phyloP scores from a whole-genome alignment of 2,888 invertebrate genomes.

The Adelphocoris suturalis region DNA sequence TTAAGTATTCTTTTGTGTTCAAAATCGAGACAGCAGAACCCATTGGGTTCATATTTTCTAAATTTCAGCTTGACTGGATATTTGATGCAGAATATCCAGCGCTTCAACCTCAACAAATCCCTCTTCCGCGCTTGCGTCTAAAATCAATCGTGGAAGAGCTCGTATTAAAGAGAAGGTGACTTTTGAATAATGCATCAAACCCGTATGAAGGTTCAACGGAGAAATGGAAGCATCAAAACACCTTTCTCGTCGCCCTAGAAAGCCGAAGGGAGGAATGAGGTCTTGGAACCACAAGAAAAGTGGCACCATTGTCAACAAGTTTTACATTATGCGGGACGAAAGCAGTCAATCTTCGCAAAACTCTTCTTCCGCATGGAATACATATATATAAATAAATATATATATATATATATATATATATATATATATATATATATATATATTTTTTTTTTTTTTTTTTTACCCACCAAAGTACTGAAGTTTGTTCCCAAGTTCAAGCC shows the following conservation, averaged over 20 bases:
- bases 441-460: too few relatives aligned
- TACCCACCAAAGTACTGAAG: too few relatives aligned
- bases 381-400: too few relatives aligned
- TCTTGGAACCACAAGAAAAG: not conserved
- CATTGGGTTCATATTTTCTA: too few relatives aligned
- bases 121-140: not conserved
- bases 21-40: too few relatives aligned
- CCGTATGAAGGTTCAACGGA: not conserved
- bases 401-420: too few relatives aligned
- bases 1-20: too few relatives aligned
- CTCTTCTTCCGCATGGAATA: conserved; percentile 3
- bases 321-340: conserved; percentile 52
- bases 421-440: too few relatives aligned
- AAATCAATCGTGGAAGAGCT: not conserved
- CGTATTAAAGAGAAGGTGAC: not conserved
- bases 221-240: conserved; percentile 47
- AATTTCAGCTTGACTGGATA: too few relatives aligned
- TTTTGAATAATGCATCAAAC: conserved; percentile 50
- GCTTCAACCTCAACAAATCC: too few relatives aligned
- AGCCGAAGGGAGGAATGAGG: conserved; percentile 15
- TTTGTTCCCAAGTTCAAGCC: too few relatives aligned
- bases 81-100: too few relatives aligned
- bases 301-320: conserved; percentile 60
- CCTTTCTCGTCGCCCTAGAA: conserved; percentile 20
- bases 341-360: conserved; percentile 45